Conservation (phyloP, 53 echinoderm and acorn worm genomes). For the Patiria pectinifera region DNA sequence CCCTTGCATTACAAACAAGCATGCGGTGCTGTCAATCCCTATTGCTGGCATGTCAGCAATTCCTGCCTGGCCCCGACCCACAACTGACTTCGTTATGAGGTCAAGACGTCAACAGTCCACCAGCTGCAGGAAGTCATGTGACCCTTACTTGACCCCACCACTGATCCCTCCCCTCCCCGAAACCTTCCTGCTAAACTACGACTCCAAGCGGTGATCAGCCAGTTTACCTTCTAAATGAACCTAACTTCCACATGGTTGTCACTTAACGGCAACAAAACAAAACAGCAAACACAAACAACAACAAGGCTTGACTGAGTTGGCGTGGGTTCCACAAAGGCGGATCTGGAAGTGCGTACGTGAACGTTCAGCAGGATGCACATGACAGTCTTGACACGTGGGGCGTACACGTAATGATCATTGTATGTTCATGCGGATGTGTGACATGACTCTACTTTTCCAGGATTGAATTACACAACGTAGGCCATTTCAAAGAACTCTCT, state of each 20-base stretch:
- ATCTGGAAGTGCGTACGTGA: neutral
- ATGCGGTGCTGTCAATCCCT: neutral
- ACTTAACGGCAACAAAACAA: neutral
- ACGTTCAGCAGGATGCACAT: neutral
- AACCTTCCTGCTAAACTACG: neutral
- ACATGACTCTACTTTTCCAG: neutral
- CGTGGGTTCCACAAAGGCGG: neutral
- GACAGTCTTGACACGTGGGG: neutral
- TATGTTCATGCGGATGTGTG: neutral
- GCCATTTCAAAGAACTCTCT: neutral
- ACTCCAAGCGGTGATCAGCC: neutral
- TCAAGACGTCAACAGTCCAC: slow-evolving; percentile 51
- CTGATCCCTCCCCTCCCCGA: neutral
- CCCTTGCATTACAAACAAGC: slow-evolving; percentile 1
- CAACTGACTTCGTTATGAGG: slow-evolving; percentile 57
- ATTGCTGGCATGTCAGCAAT: slow-evolving; percentile 31
- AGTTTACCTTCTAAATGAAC: slow-evolving; percentile 22
- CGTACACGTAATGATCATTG: neutral
- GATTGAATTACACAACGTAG: neutral
- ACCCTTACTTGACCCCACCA: slow-evolving; percentile 12
- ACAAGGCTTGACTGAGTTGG: neutral
- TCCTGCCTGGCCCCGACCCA: slow-evolving; percentile 29
- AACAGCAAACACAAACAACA: neutral
- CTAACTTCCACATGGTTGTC: neutral
- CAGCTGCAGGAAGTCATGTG: slow-evolving; percentile 60